Percentiles rank a stretch among this genome's conserved stretches.
These are phyloP conservation scores for Acleris literana DNA, from an alignment of 2,888 invertebrate genomes.

Conservation along the genomic window DNA sequence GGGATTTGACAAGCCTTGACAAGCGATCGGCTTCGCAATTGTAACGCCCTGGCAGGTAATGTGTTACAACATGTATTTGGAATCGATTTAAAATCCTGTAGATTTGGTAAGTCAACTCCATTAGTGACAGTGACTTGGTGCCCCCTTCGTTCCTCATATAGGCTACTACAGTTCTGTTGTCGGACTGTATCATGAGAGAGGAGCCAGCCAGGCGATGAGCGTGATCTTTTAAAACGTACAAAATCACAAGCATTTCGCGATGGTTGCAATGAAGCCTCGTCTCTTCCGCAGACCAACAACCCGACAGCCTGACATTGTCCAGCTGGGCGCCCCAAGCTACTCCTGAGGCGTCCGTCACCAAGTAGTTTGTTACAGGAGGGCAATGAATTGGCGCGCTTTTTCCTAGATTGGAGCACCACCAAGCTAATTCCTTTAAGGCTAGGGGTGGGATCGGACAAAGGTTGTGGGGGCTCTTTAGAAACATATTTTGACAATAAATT, in stretches of 20 bases:
- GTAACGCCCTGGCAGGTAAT: background rate
- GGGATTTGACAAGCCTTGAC: background rate
- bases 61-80: too few species aligned
- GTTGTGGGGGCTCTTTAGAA: background rate
- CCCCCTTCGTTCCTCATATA: background rate
- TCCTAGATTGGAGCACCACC: background rate
- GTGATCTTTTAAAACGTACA: slow-evolving; percentile 2
- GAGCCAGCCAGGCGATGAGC: background rate
- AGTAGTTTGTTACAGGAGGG: background rate
- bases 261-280: background rate
- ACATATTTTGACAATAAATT: background rate
- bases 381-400: background rate
- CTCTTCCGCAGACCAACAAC: background rate
- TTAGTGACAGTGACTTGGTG: background rate
- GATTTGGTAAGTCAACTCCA: background rate
- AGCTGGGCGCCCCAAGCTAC: background rate
- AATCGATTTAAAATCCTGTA: too few species aligned
- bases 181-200: background rate
- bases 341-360: background rate
- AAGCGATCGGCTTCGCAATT: slow-evolving; percentile 8
- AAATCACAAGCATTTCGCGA: slow-evolving; percentile 1
- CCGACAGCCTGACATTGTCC: background rate
- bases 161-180: background rate
- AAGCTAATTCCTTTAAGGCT: background rate
- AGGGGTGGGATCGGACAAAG: background rate